phyloP scores from a whole-genome alignment of 1,140 invertebrate genomes.

The Diachasma alloeum region DNA sequence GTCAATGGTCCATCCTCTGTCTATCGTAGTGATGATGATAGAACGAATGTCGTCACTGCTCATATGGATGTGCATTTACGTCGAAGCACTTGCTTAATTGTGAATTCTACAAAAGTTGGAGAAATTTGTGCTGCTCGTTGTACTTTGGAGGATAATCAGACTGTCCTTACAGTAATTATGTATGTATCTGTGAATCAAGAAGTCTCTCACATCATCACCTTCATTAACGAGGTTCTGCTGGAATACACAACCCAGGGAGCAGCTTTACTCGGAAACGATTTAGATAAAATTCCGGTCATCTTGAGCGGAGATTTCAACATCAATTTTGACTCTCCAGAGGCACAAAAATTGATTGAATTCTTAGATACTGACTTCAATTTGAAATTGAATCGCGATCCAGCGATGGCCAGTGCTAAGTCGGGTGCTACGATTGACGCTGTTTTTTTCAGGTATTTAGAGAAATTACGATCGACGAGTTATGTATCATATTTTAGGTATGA shows the following conservation, averaged over 20 bases:
- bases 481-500: background rate
- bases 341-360: slow-evolving; percentile 7
- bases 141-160: background rate
- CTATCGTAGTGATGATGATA: background rate
- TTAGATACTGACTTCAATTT: background rate
- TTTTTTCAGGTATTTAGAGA: background rate
- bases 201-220: background rate
- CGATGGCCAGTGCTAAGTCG: background rate
- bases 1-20: background rate
- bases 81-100: background rate
- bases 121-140: slow-evolving; percentile 18
- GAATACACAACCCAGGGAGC: background rate
- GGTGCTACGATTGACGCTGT: background rate
- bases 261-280: background rate
- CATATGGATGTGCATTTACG: slow-evolving; percentile 9
- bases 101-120: background rate
- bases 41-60: background rate
- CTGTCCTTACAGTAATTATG: slow-evolving; percentile 2
- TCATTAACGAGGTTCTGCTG: slow-evolving; percentile 10
- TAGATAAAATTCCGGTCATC: slow-evolving; percentile 19
- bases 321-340: background rate
- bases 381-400: background rate
- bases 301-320: slow-evolving; percentile 18
- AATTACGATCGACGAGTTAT: background rate
- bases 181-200: slow-evolving; percentile 2